Conservation (phyloP, 2,888 invertebrate genomes). For the Cephus sareptanus region DNA sequence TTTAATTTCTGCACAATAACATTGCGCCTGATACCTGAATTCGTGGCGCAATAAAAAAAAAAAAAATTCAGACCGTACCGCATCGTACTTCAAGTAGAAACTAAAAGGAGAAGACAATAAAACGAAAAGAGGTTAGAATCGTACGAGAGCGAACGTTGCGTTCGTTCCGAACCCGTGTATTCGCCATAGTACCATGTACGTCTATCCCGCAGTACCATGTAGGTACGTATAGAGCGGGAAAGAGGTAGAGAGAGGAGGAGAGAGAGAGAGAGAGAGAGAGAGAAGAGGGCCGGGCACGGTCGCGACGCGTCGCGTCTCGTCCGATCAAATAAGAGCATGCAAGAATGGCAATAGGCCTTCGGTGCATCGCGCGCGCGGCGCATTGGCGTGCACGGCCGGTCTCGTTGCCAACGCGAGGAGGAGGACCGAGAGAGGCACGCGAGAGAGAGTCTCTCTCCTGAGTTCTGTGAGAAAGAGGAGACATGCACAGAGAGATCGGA, state of each 20-base stretch:
- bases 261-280: background rate
- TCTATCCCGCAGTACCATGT: background rate
- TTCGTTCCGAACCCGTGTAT: background rate
- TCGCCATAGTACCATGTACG: background rate
- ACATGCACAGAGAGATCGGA: background rate
- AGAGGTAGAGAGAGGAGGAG: background rate
- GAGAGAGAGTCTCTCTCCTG: background rate
- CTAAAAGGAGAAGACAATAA: background rate
- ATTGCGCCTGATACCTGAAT: background rate
- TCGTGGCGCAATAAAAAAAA: background rate
- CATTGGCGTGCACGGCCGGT: background rate
- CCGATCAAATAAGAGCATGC: background rate
- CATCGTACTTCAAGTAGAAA: background rate
- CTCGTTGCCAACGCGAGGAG: background rate
- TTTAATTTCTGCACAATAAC: background rate
- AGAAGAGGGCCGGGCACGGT: background rate
- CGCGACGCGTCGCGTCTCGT: background rate
- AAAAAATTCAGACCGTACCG: background rate
- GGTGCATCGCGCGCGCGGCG: background rate
- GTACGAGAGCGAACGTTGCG: background rate
- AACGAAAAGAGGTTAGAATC: background rate
- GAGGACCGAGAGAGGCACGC: background rate
- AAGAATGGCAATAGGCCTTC: slow-evolving; percentile 1
- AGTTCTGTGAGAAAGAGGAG: background rate
- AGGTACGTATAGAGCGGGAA: slow-evolving; percentile 1